Conservation (phyloP, 2,113 vertebrate species). For the Eulemur rufifrons region DNA sequence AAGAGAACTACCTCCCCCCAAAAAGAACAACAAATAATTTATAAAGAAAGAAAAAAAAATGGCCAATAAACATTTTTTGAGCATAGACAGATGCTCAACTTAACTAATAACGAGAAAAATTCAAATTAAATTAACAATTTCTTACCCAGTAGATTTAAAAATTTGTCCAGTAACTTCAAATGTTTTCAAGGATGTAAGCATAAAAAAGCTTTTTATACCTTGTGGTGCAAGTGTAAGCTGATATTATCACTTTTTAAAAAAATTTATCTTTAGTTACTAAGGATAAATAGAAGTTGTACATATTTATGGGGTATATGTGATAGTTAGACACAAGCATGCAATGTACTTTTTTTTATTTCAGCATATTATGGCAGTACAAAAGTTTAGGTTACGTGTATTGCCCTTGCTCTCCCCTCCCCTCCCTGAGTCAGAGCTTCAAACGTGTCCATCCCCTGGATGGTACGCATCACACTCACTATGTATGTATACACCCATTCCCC, state of each 20-base stretch:
- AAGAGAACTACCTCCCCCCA: not conserved
- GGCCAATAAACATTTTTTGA: not conserved
- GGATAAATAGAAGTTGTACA: too few species aligned
- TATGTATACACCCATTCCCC: too few species aligned
- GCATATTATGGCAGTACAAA: too few species aligned
- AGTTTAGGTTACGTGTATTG: too few species aligned
- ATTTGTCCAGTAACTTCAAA: not conserved
- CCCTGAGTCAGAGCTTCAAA: too few species aligned
- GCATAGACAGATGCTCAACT: not conserved
- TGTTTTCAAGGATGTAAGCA: not conserved
- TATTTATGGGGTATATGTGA: too few species aligned
- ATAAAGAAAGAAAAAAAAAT: not conserved
- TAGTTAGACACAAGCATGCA: too few species aligned
- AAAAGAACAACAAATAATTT: not conserved
- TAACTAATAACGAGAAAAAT: not conserved
- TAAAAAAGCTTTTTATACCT: not conserved
- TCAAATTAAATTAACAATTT: not conserved
- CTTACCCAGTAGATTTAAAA: not conserved
- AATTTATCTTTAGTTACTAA: too few species aligned
- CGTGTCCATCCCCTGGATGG: too few species aligned
- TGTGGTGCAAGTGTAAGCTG: not conserved
- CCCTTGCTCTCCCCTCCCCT: too few species aligned
- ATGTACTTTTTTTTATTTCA: too few species aligned
- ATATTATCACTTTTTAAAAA: not conserved
- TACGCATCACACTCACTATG: too few species aligned